Evolutionary conservation across 1,140 invertebrate genomes (phyloP).

Genomic region (Caenorhabditis elegans): DNA sequence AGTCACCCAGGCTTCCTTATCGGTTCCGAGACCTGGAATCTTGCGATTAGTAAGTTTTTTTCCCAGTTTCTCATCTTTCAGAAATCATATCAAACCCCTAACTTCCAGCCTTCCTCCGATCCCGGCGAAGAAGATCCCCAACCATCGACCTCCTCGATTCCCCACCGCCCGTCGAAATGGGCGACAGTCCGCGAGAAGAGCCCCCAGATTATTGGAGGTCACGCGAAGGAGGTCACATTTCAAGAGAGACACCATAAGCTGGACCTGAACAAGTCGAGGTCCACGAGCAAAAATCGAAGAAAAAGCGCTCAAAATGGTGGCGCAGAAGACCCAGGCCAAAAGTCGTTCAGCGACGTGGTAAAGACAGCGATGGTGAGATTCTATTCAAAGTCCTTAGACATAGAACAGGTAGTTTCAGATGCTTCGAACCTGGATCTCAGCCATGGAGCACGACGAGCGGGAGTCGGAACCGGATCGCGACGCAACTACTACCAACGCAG

Average conservation of each 20-base stretch:
- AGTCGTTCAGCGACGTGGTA: constrained; percentile 18
- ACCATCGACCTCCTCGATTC: neutral
- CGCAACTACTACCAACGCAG: neutral
- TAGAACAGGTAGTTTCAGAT: neutral
- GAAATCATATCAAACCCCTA: too few relatives aligned
- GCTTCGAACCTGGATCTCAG: constrained; percentile 23
- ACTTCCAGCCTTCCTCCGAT: too few relatives aligned
- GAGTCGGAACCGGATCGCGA: neutral
- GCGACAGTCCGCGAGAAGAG: neutral
- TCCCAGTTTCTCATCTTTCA: neutral
- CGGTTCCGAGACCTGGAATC: neutral
- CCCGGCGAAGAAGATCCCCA: neutral
- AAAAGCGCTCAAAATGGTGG: neutral
- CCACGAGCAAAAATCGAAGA: neutral
- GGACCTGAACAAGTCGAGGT: neutral
- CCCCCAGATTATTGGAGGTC: neutral
- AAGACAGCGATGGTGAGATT: constrained; percentile 21
- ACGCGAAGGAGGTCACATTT: neutral
- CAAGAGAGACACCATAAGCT: neutral
- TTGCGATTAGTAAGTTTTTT: neutral
- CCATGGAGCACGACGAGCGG: neutral
- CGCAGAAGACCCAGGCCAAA: neutral
- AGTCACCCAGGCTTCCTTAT: neutral
- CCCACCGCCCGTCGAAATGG: neutral
- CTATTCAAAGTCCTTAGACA: neutral